phyloP scores from a whole-genome alignment of 1,140 invertebrate genomes.

The Solenopsis fugax region DNA sequence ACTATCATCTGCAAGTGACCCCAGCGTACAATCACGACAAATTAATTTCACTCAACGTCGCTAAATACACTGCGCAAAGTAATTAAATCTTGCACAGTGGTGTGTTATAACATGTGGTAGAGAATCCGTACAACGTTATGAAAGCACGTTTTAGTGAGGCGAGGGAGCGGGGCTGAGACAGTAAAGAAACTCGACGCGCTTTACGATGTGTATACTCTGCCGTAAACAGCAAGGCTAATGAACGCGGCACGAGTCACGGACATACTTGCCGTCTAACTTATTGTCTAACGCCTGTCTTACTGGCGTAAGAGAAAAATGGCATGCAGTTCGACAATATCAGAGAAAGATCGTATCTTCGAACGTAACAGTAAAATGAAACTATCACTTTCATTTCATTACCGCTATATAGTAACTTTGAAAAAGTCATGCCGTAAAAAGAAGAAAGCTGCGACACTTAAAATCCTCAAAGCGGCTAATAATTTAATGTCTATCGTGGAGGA shows the following conservation, averaged over 20 bases:
- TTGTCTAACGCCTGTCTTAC: neutral
- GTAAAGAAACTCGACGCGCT: conserved; percentile 71
- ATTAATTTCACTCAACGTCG: conserved; percentile 65
- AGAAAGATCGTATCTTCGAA: neutral
- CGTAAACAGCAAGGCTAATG: conserved; percentile 71
- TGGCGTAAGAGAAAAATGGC: conserved; percentile 7
- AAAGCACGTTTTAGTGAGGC: conserved; percentile 38
- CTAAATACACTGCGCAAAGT: conserved; percentile 56
- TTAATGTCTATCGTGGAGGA: conserved; percentile 64
- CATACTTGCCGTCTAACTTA: conserved; percentile 22
- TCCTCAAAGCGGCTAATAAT: conserved; percentile 59
- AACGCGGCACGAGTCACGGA: conserved; percentile 61
- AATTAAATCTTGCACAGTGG: conserved; percentile 67
- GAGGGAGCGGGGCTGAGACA: conserved; percentile 27
- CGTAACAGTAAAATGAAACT: neutral
- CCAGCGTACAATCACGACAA: conserved; percentile 57
- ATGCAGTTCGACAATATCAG: neutral
- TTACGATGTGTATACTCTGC: conserved; percentile 67
- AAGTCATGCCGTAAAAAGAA: neutral
- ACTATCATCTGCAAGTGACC: conserved; percentile 36
- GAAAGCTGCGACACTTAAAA: conserved; percentile 39
- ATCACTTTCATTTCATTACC: conserved; percentile 5
- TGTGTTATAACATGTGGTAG: conserved; percentile 59
- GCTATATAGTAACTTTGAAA: neutral
- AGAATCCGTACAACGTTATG: conserved; percentile 52